Percentiles rank a stretch among this genome's conserved stretches.
These are phyloP conservation scores for Rhyacophila evoluta DNA, from an alignment of 2,888 invertebrate genomes.

Conservation along the genomic window DNA sequence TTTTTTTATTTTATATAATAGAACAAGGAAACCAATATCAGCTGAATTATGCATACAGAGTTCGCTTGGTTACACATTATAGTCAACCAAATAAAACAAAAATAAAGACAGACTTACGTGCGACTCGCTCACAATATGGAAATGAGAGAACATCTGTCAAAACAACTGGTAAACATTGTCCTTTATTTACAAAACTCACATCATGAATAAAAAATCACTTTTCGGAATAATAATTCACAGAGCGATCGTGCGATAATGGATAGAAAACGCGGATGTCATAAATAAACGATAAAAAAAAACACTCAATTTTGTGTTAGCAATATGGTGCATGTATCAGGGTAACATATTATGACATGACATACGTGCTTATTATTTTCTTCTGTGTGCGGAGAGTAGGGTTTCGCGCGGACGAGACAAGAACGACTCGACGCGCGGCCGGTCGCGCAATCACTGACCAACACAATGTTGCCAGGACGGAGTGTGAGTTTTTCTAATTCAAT, in stretches of 20 bases:
- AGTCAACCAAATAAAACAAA: neutral
- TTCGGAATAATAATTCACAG: neutral
- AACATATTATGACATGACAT: conserved; percentile 8
- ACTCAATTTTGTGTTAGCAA: neutral
- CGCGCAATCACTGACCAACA: neutral
- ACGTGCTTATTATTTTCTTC: conserved; percentile 9
- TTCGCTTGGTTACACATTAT: neutral
- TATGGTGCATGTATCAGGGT: neutral
- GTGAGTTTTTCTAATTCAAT: too few species aligned
- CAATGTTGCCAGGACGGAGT: neutral
- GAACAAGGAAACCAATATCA: neutral
- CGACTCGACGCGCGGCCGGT: neutral
- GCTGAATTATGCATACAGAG: neutral
- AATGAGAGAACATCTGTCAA: conserved; percentile 34
- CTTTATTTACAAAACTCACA: conserved; percentile 12
- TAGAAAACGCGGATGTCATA: neutral
- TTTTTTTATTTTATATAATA: too few species aligned
- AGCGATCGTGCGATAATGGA: neutral
- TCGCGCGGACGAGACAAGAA: neutral
- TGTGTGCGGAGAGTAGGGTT: neutral
- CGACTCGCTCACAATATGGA: conserved; percentile 21
- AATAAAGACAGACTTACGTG: conserved; percentile 6
- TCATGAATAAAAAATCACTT: conserved; percentile 15
- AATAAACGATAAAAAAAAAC: neutral
- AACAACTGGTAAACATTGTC: conserved; percentile 22